phyloP scores from a whole-genome alignment of 53 echinoderm and acorn worm species.

The Echinometra lucunter region DNA sequence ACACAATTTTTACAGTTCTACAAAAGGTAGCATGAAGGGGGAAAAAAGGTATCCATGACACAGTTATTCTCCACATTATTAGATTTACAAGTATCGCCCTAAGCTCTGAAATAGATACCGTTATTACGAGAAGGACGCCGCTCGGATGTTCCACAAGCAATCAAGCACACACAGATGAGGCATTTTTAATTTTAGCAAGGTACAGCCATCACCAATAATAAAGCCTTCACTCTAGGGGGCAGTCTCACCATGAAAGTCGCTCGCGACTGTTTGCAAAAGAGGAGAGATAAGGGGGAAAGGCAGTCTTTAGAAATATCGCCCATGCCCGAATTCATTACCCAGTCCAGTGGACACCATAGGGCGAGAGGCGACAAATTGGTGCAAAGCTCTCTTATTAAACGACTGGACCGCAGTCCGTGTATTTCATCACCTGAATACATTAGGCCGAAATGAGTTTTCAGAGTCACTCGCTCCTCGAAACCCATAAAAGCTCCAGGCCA shows the following conservation, averaged over 20 bases:
- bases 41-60: too few relatives aligned
- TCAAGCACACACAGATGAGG: conserved; percentile 4
- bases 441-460: conserved; percentile 61
- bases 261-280: conserved; percentile 12
- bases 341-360: conserved; percentile 12
- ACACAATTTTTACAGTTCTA: conserved; percentile 31
- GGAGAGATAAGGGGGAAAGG: not conserved
- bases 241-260: conserved; percentile 7
- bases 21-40: too few relatives aligned
- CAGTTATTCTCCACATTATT: conserved; percentile 7
- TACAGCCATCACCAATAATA: conserved; percentile 24
- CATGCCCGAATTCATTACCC: conserved; percentile 59
- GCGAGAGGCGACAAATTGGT: conserved; percentile 52
- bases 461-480: not conserved
- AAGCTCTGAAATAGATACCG: conserved; percentile 27
- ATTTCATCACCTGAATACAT: conserved; percentile 56
- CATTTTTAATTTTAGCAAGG: conserved; percentile 44
- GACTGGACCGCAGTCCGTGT: conserved; percentile 17
- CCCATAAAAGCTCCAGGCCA: not conserved
- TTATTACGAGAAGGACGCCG: not conserved
- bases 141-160: conserved; percentile 12
- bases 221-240: not conserved
- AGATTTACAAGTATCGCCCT: not conserved
- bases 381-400: conserved; percentile 49
- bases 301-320: conserved; percentile 29